Evolutionary conservation across 2,888 invertebrate genomes (phyloP), one percentile per base, ranked within the genome.

Genomic region (Platypus cylindrus): DNA sequence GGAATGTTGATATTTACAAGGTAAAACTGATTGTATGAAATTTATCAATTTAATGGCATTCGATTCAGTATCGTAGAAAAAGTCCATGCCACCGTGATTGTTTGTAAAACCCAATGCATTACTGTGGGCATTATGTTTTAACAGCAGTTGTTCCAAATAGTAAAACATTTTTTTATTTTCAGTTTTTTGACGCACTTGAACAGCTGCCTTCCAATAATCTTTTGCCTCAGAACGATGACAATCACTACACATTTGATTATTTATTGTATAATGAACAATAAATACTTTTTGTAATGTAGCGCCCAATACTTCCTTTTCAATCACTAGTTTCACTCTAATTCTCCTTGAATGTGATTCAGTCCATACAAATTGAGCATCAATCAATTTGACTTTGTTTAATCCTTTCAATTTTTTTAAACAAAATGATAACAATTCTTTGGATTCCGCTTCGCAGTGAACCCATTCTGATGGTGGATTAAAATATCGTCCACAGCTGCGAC

Each of bases 281-380:
- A 97, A 95, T 3, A 87, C 79, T 65, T 99, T 97, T 57, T 98
- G 87, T 9, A 97, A 66, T 5, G 91, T 74, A 2, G 93, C 80
- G 27, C 89, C 91, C 54, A 87, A 68, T 1, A 97, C 83, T 68
- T 97, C 94, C 29, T 86, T 93, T 61, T 97, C 94, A 8, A 99
- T 83, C 1, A 91, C 93, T 36, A 99, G 63, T 65, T 91, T 89
- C 20, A 91, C 83, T 69, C 95, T 97, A 33, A 99, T 78, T 45
- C 98, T 73, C 62, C 90, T 94, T 1, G 97, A 98, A 67, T 98
- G 98, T 22, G 95, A 93, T 58, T 98, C 98, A 7, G 98, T 99
- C 97, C 97, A 98, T 3, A 94, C 75, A 66, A 98, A 98, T 1
- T 83, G 80, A 24, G 98, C 98, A 70, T 98, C 97, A 34, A 95